phyloP scores from a whole-genome alignment of 2,113 vertebrate genomes.

The Naja naja region DNA sequence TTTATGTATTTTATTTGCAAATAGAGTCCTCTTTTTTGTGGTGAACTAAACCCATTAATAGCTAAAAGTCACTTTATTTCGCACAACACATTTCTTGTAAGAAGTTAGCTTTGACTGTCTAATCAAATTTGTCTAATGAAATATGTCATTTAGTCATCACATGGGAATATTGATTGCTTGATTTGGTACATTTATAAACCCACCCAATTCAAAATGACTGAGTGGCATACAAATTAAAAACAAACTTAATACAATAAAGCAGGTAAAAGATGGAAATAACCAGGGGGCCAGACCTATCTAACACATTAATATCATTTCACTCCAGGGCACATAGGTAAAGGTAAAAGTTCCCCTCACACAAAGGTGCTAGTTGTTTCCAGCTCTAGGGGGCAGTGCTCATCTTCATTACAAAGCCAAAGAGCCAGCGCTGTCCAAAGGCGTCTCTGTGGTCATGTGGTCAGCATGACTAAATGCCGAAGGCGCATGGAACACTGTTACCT shows the following conservation, averaged over 20 bases:
- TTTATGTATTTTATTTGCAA: not conserved
- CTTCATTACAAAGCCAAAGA: too few relatives aligned
- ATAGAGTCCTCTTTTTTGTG: not conserved
- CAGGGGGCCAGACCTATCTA: not conserved
- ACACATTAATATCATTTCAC: not conserved
- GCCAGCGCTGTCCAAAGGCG: too few relatives aligned
- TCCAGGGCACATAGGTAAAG: not conserved
- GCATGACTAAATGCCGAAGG: too few relatives aligned
- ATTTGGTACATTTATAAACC: not conserved
- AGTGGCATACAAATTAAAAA: not conserved
- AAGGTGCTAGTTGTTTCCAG: too few relatives aligned
- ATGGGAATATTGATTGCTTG: not conserved
- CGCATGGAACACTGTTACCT: too few relatives aligned
- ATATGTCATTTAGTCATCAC: not conserved
- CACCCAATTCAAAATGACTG: not conserved
- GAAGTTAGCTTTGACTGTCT: not conserved
- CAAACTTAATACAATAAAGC: not conserved
- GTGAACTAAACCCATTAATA: not conserved
- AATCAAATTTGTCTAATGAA: not conserved
- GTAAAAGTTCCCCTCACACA: too few relatives aligned
- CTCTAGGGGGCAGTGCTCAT: too few relatives aligned
- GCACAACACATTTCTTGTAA: not conserved
- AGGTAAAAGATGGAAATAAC: not conserved
- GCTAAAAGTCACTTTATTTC: not conserved
- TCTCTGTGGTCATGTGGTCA: too few relatives aligned